phyloP scores from a whole-genome alignment of 2,797 vertebrate species.

The Hafferia zeledoni region DNA sequence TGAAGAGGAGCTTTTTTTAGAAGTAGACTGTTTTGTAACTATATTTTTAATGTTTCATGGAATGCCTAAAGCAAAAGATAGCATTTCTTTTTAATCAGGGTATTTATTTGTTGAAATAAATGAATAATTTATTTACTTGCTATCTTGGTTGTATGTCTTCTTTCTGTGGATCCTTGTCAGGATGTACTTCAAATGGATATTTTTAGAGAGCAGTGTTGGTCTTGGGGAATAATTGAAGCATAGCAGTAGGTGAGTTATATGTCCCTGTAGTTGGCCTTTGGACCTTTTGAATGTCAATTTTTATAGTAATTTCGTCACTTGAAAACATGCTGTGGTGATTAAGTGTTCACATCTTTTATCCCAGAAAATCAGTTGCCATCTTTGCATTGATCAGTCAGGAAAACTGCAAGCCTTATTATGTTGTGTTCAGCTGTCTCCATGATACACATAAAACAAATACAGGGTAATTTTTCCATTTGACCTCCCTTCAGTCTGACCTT shows the following conservation, averaged over 20 bases:
- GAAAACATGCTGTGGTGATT: slow-evolving; percentile 56
- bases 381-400: slow-evolving; percentile 57
- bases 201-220: slow-evolving; percentile 69
- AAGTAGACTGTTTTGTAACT: slow-evolving; percentile 28
- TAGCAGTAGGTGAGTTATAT: slow-evolving; percentile 67
- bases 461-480: slow-evolving; percentile 31
- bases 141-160: slow-evolving; percentile 67
- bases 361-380: slow-evolving; percentile 40
- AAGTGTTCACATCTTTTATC: slow-evolving; percentile 61
- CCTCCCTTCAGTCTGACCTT: slow-evolving; percentile 44
- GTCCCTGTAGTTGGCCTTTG: slow-evolving; percentile 65
- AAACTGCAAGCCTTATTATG: slow-evolving; percentile 52
- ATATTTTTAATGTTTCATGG: slow-evolving; percentile 39
- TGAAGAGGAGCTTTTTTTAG: slow-evolving; percentile 9
- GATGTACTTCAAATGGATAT: slow-evolving; percentile 70
- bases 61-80: slow-evolving; percentile 49
- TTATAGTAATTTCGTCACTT: slow-evolving; percentile 53
- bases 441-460: background rate
- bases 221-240: slow-evolving; percentile 68
- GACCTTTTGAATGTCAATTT: slow-evolving; percentile 63
- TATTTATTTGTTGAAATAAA: slow-evolving; percentile 59
- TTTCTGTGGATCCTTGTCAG: slow-evolving; percentile 69
- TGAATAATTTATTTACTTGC: slow-evolving; percentile 67
- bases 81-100: slow-evolving; percentile 33
- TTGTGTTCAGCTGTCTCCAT: slow-evolving; percentile 41